These are phyloP conservation scores for Pararge aegeria DNA, from an alignment of 1,140 invertebrate species.

Conservation along the genomic window DNA sequence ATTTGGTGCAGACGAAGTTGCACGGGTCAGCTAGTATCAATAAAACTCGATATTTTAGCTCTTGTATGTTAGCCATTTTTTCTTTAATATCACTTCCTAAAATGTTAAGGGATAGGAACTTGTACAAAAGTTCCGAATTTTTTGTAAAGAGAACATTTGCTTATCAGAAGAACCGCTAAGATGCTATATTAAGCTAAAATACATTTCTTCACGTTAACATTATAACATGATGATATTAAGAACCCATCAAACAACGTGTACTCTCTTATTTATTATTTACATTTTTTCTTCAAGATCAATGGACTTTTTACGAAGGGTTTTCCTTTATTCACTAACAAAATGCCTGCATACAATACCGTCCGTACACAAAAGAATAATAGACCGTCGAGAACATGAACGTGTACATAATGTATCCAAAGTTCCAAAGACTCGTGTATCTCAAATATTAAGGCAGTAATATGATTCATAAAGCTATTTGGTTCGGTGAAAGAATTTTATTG, in stretches of 20 bases:
- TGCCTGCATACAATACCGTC: slow-evolving; percentile 1
- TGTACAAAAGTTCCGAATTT: too few species aligned
- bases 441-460: background rate
- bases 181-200: background rate
- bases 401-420: slow-evolving; percentile 2
- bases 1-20: too few species aligned
- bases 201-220: background rate
- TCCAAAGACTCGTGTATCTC: slow-evolving; percentile 4
- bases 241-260: background rate
- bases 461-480: background rate
- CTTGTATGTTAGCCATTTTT: too few species aligned
- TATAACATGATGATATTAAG: background rate
- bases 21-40: too few species aligned
- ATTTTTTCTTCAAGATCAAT: slow-evolving; percentile 1
- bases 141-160: too few species aligned
- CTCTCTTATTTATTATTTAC: background rate
- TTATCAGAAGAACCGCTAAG: too few species aligned
- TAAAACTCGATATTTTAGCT: too few species aligned
- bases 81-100: too few species aligned
- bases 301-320: background rate
- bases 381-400: background rate
- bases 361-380: slow-evolving; percentile 4
- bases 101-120: too few species aligned
- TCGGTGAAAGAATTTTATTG: background rate
- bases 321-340: slow-evolving; percentile 8